Percentiles rank a stretch among this genome's conserved stretches.
Evolutionary conservation across 2,888 invertebrate genomes (phyloP).

Genomic region (Drosophila pullipes): DNA sequence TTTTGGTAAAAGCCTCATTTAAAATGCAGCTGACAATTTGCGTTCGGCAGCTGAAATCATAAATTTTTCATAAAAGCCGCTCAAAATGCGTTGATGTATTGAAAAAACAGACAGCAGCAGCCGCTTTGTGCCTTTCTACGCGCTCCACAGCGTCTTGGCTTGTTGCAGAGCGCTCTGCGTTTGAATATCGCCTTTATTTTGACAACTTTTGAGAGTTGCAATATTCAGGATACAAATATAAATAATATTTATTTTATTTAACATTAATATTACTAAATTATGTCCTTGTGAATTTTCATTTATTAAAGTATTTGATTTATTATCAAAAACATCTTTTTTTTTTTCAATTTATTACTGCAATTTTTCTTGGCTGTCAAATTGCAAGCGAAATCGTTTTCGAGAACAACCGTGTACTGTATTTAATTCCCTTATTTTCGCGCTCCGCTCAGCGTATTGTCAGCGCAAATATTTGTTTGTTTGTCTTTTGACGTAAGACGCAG

Average conservation of each 20-base stretch:
- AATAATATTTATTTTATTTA: neutral
- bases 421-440: slow-evolving; percentile 51
- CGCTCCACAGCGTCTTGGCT: slow-evolving; percentile 45
- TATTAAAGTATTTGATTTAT: neutral
- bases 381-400: slow-evolving; percentile 2
- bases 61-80: slow-evolving; percentile 60
- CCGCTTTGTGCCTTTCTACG: slow-evolving; percentile 33
- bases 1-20: slow-evolving; percentile 47
- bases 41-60: slow-evolving; percentile 55
- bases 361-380: neutral
- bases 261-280: neutral
- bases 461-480: slow-evolving; percentile 79
- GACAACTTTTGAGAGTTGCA: neutral
- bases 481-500: slow-evolving; percentile 67
- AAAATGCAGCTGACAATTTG: slow-evolving; percentile 69
- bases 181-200: neutral
- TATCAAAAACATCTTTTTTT: neutral
- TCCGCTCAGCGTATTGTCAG: slow-evolving; percentile 66
- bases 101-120: slow-evolving; percentile 15
- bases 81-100: slow-evolving; percentile 59
- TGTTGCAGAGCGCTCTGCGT: neutral
- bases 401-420: slow-evolving; percentile 32
- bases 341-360: neutral
- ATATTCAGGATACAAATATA: neutral
- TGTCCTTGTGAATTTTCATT: neutral